Evolutionary conservation across 1,140 invertebrate species (phyloP).

Genomic region (Epicauta chinensis): DNA sequence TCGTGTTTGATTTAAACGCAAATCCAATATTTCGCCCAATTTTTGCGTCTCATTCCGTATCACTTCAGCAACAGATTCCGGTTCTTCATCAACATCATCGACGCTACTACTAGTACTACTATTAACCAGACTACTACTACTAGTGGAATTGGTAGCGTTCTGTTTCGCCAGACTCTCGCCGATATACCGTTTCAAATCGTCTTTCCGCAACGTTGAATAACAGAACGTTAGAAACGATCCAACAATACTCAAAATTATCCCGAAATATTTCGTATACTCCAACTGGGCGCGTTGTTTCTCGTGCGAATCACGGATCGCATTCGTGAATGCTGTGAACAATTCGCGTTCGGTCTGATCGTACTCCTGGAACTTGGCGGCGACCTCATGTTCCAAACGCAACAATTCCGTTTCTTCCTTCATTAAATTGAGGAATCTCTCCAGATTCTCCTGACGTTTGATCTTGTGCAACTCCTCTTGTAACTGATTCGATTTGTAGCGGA

Average conservation of each 20-base stretch:
- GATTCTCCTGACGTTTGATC: constrained; percentile 36
- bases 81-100: no score
- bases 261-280: constrained; percentile 69
- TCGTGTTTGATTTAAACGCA: no score
- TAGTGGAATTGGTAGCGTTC: no score
- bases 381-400: constrained; percentile 32
- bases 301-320: constrained; percentile 59
- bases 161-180: constrained; percentile 22
- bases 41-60: no score
- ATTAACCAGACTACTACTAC: no score
- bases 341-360: constrained; percentile 54
- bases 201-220: constrained; percentile 33
- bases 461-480: constrained; percentile 39
- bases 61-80: no score
- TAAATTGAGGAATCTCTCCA: constrained; percentile 33
- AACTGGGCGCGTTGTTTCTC: constrained; percentile 64
- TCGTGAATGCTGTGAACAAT: constrained; percentile 55
- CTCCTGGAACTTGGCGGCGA: constrained; percentile 30
- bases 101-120: no score
- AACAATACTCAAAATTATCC: constrained; percentile 59
- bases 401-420: constrained; percentile 39
- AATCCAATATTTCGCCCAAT: no score
- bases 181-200: constrained; percentile 38
- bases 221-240: constrained; percentile 52
- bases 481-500: constrained; percentile 33